Evolutionary conservation across 2,797 vertebrate species (phyloP), one percentile per base, ranked within the genome.

Genomic region (Smutsia temminckii): DNA sequence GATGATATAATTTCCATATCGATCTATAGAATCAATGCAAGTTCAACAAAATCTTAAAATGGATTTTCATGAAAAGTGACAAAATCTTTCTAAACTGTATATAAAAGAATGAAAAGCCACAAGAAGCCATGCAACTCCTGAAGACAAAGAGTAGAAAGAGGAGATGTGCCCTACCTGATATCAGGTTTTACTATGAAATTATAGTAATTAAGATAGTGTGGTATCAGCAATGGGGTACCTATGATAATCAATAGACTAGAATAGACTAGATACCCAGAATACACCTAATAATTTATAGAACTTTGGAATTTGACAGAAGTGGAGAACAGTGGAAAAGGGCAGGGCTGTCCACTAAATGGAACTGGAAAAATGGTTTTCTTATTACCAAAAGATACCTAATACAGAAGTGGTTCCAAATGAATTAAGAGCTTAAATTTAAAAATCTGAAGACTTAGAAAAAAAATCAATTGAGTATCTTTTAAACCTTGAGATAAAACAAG

Each of bases 401-500:
- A 57, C 14, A 69, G 86, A 72, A 92, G 59, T 86, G 40, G 14
- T 51, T 80, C 53, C 14, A 51, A 63, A 37, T 85, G 37, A 74
- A 75, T 51, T 49, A 94, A 92, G n/a, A 89, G 51, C 34, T 80
- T 89, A 64, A 64, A 74, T 37, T 74, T 42, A 79, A 86, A 85
- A 69, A 80, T 57, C 49, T 14, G 40, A 80, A 91, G 16, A 2
- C 6, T 79, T 42, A 77, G 17, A 87, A 92, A 78, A 75, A 91
- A 57, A 53, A 59, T 51, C 59, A 68, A 27, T 32, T 53, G 57
- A 79, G 5, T 84, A 37, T n/a, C 23, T 74, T 88, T 94, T 74
- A 66, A 16, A 53, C 11, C 42, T 66, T 57, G 16, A 74, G 17
- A 21, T 81, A 40, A 75, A 18, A 85, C 34, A 91, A 63, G 18